Evolutionary conservation across 2,797 vertebrate species (phyloP).

Genomic region (Brachyalestes nurse): DNA sequence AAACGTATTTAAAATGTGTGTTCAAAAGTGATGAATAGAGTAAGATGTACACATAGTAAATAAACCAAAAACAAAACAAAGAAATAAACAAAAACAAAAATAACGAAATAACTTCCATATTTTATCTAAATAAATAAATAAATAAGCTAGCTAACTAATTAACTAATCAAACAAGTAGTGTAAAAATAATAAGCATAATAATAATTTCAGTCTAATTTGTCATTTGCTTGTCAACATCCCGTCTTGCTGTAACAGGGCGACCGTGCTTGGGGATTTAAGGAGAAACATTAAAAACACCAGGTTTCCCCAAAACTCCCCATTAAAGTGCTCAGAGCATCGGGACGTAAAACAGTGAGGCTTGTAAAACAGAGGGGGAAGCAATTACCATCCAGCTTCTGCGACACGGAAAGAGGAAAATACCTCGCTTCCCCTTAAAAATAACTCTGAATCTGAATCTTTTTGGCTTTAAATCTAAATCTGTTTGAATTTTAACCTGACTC

Average conservation of each 20-base stretch:
- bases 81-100: no score
- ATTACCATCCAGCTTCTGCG: slow-evolving; percentile 42
- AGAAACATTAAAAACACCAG: slow-evolving; percentile 48
- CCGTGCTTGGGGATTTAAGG: slow-evolving; percentile 23
- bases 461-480: not conserved
- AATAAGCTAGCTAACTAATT: not conserved
- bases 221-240: not conserved
- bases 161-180: no score
- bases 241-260: not conserved
- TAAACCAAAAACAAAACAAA: no score
- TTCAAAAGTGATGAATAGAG: not conserved
- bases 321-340: slow-evolving; percentile 55
- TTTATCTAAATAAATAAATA: not conserved
- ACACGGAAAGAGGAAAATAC: slow-evolving; percentile 21
- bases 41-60: no score
- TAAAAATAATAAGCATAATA: not conserved
- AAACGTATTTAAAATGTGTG: not conserved
- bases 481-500: no score
- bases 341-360: slow-evolving; percentile 51
- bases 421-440: not conserved
- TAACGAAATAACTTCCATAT: no score
- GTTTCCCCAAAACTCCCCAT: slow-evolving; percentile 53
- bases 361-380: slow-evolving; percentile 56
- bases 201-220: not conserved
- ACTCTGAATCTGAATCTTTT: not conserved